These are phyloP conservation scores for Colius striatus DNA, from an alignment of 2,113 vertebrate species.

Conservation along the genomic window DNA sequence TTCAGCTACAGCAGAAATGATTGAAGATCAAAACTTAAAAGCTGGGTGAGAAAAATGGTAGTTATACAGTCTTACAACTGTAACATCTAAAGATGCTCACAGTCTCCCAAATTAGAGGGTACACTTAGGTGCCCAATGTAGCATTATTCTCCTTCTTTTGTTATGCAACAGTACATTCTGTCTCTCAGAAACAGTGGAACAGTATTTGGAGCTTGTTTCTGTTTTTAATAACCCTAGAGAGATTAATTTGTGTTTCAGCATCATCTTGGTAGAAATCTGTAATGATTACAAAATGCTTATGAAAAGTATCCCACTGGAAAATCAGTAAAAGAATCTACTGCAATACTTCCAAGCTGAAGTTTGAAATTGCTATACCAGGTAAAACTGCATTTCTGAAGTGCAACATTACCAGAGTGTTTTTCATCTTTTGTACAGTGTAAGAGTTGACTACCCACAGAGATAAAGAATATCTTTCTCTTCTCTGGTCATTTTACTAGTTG, in stretches of 20 bases:
- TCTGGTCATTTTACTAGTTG: not conserved
- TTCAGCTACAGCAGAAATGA: not conserved
- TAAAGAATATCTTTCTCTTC: not conserved
- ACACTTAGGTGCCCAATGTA: not conserved
- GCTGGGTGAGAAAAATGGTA: not conserved
- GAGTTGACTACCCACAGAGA: not conserved
- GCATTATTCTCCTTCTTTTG: not conserved
- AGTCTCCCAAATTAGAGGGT: not conserved
- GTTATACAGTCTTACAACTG: not conserved
- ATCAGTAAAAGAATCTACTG: not conserved
- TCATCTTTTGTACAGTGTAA: not conserved
- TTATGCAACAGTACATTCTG: not conserved
- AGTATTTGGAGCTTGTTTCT: not conserved
- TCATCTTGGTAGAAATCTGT: not conserved
- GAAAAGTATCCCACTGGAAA: not conserved
- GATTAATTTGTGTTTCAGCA: not conserved
- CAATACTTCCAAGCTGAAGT: not conserved
- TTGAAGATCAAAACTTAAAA: not conserved
- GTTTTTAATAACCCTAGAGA: not conserved
- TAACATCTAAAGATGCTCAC: not conserved
- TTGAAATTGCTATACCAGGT: not conserved
- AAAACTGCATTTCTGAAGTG: not conserved
- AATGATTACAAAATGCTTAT: not conserved
- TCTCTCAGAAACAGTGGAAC: not conserved
- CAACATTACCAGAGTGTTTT: not conserved